These are phyloP conservation scores for Pyrocephalus nanus DNA, from an alignment of 2,797 vertebrate genomes.

Conservation along the genomic window DNA sequence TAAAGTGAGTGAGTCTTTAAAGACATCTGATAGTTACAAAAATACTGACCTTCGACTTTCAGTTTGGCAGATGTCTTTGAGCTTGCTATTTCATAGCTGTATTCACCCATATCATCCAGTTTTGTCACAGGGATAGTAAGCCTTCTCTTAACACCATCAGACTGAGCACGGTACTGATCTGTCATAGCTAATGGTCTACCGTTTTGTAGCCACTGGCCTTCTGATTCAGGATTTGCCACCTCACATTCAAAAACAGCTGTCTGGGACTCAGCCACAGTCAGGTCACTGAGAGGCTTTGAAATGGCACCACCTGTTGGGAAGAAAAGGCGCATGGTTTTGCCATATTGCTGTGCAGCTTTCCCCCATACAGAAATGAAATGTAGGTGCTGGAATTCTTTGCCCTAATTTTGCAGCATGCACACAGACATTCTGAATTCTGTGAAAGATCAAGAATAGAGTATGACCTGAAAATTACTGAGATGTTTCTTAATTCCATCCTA, in stretches of 20 bases:
- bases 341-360: not conserved
- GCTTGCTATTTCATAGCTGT: conserved; percentile 93
- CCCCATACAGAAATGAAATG: not conserved
- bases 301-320: conserved; percentile 89
- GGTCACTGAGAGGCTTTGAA: conserved; percentile 90
- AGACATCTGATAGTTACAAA: not conserved
- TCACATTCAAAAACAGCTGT: conserved; percentile 91
- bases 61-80: conserved; percentile 95
- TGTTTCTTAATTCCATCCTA: not conserved
- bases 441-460: not conserved
- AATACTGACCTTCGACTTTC: conserved; percentile 89
- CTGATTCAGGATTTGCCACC: conserved; percentile 89
- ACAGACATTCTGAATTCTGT: not conserved
- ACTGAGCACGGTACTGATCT: conserved; percentile 84
- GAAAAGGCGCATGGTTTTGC: not conserved
- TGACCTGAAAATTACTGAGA: not conserved
- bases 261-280: conserved; percentile 94
- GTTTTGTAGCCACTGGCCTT: conserved; percentile 91
- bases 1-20: not conserved
- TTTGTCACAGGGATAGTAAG: conserved; percentile 86
- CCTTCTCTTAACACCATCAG: conserved; percentile 83
- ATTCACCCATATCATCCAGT: conserved; percentile 92
- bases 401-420: not conserved
- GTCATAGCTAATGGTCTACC: conserved; percentile 82
- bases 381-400: not conserved